Conservation (phyloP, 2,888 invertebrate genomes). For the Ceriagrion tenellum region DNA sequence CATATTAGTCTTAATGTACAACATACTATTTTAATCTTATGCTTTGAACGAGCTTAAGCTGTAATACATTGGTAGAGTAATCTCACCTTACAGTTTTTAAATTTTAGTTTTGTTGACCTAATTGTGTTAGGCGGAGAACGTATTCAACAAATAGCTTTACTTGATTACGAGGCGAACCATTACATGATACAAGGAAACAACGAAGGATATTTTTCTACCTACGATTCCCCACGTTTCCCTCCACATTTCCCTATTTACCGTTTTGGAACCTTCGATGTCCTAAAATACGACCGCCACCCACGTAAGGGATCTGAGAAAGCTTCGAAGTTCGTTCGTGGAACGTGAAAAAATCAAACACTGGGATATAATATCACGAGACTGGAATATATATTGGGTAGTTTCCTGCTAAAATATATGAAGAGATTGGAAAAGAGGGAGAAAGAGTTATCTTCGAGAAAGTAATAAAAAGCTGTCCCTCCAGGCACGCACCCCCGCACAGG, state of each 20-base stretch:
- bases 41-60: too few relatives aligned
- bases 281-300: conserved; percentile 11
- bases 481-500: background rate
- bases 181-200: too few relatives aligned
- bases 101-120: too few relatives aligned
- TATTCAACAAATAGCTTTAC: too few relatives aligned
- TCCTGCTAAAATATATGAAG: conserved; percentile 22
- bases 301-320: background rate
- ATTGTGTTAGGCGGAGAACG: too few relatives aligned
- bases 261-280: background rate
- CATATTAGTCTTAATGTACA: too few relatives aligned
- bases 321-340: background rate
- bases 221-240: background rate
- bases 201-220: background rate
- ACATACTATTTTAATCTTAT: too few relatives aligned
- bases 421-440: background rate
- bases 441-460: background rate
- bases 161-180: too few relatives aligned
- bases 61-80: too few relatives aligned
- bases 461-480: background rate
- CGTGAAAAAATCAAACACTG: background rate
- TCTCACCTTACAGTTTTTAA: too few relatives aligned
- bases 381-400: background rate
- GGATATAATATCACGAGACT: background rate
- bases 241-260: background rate